Evolutionary conservation across 2,888 invertebrate genomes (phyloP), one percentile per base, ranked within the genome.

Genomic region (Dolichomitus sp.): DNA sequence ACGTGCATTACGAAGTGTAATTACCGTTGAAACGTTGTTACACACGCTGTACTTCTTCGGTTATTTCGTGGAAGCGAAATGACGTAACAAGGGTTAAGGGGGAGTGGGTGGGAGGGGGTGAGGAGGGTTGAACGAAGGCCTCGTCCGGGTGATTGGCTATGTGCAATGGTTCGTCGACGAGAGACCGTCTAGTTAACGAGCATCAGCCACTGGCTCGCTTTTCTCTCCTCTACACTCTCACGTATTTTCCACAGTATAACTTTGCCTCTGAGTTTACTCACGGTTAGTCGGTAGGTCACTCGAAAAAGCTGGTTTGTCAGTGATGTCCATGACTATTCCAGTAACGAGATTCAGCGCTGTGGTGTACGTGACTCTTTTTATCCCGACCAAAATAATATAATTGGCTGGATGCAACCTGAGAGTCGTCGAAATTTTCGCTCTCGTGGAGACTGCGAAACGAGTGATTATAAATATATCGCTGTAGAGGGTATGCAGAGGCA

Each of bases 151-250:
- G 82, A 82, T 79, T 82, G 82, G 79, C 61, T 70, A 33, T 59
- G 70, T 70, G 82, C 69, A 61, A 82, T 70, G 73, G 81, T 69
- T 78, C 77, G 69, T 74, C 74, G 65, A 82, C 69, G 70, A 74
- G 57, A 76, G 73, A 70, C 73, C 37, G 66, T 30, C 63, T 68
- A 45, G 81, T 69, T 81, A 81, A 77, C 81, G 73, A 68, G 48
- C 68, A 69, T 77, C 50, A 70, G 37, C 69, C 66, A 66, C 9
- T 27, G 52, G 69, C 30, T 69, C 63, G 61, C 61, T 74, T 59
- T 68, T 57, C 61, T 23, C 50, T 66, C 50, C 17, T 37, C 37
- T 17, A 37, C 61, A 40, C 45, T 50, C 37, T 37, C 59, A 14
- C 19, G 61, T 65, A 52, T 57, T 69, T 30, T 59, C 68, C 33